Base-by-base conservation (phyloP, 2,797 vertebrate species). In the Clamator glandarius region DNA sequence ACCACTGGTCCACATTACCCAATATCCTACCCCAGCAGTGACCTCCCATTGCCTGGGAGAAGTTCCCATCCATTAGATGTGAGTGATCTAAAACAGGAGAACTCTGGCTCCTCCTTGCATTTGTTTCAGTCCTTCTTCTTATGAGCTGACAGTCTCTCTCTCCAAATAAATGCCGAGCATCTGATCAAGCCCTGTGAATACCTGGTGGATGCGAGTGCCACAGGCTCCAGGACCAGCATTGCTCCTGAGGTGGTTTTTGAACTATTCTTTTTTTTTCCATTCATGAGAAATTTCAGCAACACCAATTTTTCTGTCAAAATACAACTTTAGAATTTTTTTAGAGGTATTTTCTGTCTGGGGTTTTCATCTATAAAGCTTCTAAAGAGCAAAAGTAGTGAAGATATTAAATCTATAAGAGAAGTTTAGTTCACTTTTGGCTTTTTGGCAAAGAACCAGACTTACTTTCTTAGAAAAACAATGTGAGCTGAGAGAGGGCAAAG, bases 401-500 rank as follows among this genome's bases (percentile, higher is more conserved):
- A 6, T 20, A 63, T 66, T 14, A 21, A 18, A n/a, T 69, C 41
- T 26, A 11, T 76, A 46, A 64, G 8, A 25, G 2, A 44, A 41
- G 2, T 4, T 36, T 54, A 33, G 31, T 33, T 9, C 9, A 8
- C 13, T 24, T 73, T 12, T 1, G 2, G 10, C 12, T 83, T 92
- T 83, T 92, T 70, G 77, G 29, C 21, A 19, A 58, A 42, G 31
- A 36, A 11, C 13, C 89, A 36, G 50, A 46, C 8, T 75, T 52
- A 21, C 68, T 86, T 86, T 72, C 31, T 46, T 41, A 6, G 8
- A 35, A 89, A 35, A 39, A 86, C n/a, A 72, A 31, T 14, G 70
- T 70, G 77, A 89, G 46, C 51, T 64, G 67, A 18, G 70, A 44
- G 70, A 90, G 89, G 87, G 59, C 62, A 89, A 87, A 90, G 82